phyloP scores from a whole-genome alignment of 92 coral and sea anemone genomes.

The Porites lobata region DNA sequence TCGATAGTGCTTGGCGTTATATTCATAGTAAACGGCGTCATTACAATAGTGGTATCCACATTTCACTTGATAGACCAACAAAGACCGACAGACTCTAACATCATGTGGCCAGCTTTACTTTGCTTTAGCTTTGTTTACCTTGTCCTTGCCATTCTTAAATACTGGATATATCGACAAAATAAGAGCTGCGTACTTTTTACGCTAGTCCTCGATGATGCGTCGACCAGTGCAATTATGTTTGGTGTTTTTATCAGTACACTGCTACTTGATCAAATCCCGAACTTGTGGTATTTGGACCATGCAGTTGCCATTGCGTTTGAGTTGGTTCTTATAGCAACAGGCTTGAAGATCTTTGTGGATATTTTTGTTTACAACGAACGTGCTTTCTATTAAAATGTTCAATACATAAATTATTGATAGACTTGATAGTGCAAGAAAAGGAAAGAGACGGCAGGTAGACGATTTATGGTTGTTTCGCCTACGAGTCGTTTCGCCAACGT shows the following conservation, averaged over 20 bases:
- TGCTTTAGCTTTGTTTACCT: background rate
- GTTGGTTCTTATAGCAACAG: background rate
- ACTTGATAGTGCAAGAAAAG: no score
- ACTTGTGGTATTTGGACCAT: slow-evolving; percentile 32
- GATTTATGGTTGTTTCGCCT: no score
- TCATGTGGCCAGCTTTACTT: slow-evolving; percentile 6
- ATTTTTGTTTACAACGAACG: slow-evolving; percentile 24
- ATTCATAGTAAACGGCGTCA: background rate
- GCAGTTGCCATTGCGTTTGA: slow-evolving; percentile 6
- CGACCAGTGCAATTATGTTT: slow-evolving; percentile 3
- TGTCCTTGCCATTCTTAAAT: background rate
- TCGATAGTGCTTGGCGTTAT: slow-evolving; percentile 32
- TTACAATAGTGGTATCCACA: background rate
- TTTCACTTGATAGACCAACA: background rate
- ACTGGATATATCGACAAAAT: slow-evolving; percentile 1
- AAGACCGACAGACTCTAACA: background rate
- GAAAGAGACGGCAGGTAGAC: no score
- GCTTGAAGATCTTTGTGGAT: slow-evolving; percentile 29
- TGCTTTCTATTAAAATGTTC: slow-evolving; percentile 16
- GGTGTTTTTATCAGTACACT: slow-evolving; percentile 13
- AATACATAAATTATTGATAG: no score
- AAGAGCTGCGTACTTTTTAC: slow-evolving; percentile 25
- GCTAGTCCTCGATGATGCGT: slow-evolving; percentile 24
- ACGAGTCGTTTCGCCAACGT: no score
- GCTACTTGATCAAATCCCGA: background rate